phyloP scores from a whole-genome alignment of 2,797 vertebrate genomes.

The Poliocrania exsul region DNA sequence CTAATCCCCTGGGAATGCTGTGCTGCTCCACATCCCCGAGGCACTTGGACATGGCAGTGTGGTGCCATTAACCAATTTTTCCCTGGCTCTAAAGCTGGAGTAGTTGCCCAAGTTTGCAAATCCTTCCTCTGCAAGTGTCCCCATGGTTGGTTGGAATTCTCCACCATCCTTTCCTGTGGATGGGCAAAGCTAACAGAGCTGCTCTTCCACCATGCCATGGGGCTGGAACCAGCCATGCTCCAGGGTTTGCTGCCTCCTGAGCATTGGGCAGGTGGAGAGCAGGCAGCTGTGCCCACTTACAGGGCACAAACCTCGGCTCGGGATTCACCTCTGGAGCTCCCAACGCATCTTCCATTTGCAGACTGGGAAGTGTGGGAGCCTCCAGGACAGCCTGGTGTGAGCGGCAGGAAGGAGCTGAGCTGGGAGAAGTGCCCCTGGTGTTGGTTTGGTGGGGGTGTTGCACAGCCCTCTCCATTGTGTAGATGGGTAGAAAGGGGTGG shows the following conservation, averaged over 20 bases:
- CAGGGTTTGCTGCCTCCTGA: neutral
- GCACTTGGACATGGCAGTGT: neutral
- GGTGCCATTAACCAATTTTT: neutral
- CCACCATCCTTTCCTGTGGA: neutral
- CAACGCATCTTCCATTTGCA: neutral
- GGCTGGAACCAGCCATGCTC: neutral
- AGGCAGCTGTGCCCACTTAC: neutral
- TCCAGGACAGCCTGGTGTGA: accelerated
- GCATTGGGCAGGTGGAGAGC: neutral
- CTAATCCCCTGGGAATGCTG: neutral
- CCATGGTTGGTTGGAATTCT: neutral
- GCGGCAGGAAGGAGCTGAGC: neutral
- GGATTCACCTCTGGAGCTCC: neutral
- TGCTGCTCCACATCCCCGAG: neutral
- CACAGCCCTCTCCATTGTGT: neutral
- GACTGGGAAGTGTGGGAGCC: neutral
- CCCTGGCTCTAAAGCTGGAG: neutral
- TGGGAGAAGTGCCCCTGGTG: neutral
- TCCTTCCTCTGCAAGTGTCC: neutral
- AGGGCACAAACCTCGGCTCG: neutral
- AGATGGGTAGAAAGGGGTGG: neutral
- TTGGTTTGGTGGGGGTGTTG: neutral
- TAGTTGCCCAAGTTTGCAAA: neutral
- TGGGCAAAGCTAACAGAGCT: neutral
- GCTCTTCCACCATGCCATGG: accelerated